Base-by-base conservation (phyloP, 2,113 vertebrate species). In the Rhegmatorhina hoffmannsi region DNA sequence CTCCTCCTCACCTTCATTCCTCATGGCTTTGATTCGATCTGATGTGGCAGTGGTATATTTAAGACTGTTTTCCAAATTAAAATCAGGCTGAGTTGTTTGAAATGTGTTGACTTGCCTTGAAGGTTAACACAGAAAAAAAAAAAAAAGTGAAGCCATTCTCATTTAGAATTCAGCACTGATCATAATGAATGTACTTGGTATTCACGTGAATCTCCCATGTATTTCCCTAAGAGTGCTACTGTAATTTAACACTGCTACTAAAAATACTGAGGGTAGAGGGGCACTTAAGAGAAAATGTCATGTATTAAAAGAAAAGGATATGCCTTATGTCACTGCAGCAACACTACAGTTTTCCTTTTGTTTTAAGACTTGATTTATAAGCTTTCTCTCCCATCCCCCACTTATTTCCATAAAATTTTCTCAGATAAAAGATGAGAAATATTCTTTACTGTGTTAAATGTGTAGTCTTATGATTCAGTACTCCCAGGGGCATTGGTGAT, bases 41-140 rank as follows among this genome's bases (percentile, higher is more conserved):
- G 93, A 75, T 73, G 96, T 94, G 94, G 76, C 64, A 62, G 56
- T 74, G 82, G 91, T 95, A 90, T 97, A 80, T 93, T 97, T 97
- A 94, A 95, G 89, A 89, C 84, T 92, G 90, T 93, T 97, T 97
- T 97, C 89, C 79, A 94, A 97, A 97, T 97, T 96, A 96, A 97
- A 96, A 97, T 67, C 85, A 90, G 94, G 36, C 90, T 93, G 87
- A 92, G 88, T 95, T 93, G 46, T 94, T 97, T 96, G 94, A 92
- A 95, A 96, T 79, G 75, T 88, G 91, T 92, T 93, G 95, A 96
- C 96, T 97, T 86, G 86, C 81, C 90, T 96, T 89, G 94, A 96
- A 96, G 95, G 95, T 96, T 97, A 93, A 94, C 64, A 84, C 34
- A 58, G 40, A 40, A 58, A 62, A 66, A 47, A n/a, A n/a, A n/a